Conservation (phyloP, 23 tunicate genomes). For the Trididemnum nubilum region DNA sequence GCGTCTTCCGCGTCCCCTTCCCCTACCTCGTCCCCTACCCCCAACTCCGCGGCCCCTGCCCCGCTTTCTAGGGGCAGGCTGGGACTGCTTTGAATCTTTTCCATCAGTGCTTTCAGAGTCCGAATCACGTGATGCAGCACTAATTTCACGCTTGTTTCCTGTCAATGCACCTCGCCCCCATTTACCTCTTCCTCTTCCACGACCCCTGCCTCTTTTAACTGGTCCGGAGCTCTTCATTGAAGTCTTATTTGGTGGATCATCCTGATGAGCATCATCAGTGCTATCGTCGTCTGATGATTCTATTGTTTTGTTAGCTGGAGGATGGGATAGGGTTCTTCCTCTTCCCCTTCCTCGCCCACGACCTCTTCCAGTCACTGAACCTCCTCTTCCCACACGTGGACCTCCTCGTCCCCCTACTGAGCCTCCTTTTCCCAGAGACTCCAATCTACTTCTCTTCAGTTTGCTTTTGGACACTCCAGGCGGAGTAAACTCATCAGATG, state of each 20-base stretch:
- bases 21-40: slow-evolving; percentile 16
- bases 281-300: not conserved
- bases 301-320: not conserved
- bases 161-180: not conserved
- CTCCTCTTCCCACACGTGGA: slow-evolving; percentile 25
- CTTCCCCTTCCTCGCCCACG: slow-evolving; percentile 25
- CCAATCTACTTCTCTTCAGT: not conserved
- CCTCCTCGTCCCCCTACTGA: slow-evolving; percentile 40
- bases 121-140: not conserved
- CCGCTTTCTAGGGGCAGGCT: not conserved
- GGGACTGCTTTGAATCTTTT: not conserved
- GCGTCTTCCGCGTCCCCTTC: slow-evolving; percentile 28
- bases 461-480: slow-evolving; percentile 57
- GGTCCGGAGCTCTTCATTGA: not conserved
- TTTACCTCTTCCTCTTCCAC: slow-evolving; percentile 54
- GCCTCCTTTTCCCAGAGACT: slow-evolving; percentile 19
- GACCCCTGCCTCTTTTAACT: slow-evolving; percentile 24
- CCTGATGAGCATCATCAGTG: not conserved
- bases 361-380: slow-evolving; percentile 35
- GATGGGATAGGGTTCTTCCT: slow-evolving; percentile 5
- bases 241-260: not conserved
- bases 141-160: not conserved
- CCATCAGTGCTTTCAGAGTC: slow-evolving; percentile 24
- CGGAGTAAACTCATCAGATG: slow-evolving; percentile 80
- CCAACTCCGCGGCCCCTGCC: slow-evolving; percentile 15